A percentile compares a stretch with the other conserved stretches of the same genome.
These are phyloP conservation scores for Tapirus indicus DNA, from an alignment of 2,797 vertebrate species.

Conservation along the genomic window DNA sequence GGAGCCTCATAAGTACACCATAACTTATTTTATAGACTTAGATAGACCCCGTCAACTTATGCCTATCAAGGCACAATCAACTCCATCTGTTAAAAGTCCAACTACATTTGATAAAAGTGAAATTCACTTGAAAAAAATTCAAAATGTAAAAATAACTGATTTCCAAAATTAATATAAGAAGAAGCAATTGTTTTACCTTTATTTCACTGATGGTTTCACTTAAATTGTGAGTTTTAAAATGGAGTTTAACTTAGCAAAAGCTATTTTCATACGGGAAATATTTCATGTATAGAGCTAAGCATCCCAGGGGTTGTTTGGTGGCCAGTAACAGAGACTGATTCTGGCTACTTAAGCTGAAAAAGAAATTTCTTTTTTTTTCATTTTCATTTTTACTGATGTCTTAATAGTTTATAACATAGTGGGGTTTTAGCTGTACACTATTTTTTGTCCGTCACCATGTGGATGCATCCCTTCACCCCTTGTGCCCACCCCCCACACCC, in stretches of 20 bases:
- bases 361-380: not conserved
- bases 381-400: too few relatives aligned
- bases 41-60: not conserved
- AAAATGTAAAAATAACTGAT: not conserved
- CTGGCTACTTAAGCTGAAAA: not conserved
- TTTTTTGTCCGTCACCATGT: too few relatives aligned
- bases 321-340: not conserved
- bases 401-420: too few relatives aligned
- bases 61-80: not conserved
- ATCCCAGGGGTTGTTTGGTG: not conserved
- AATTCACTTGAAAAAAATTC: slow-evolving; percentile 22
- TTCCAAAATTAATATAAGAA: slow-evolving; percentile 17
- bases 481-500: too few relatives aligned
- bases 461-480: too few relatives aligned
- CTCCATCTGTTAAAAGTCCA: slow-evolving; percentile 31
- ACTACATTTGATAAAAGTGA: not conserved
- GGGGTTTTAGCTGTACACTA: too few relatives aligned
- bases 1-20: not conserved
- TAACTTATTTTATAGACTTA: not conserved
- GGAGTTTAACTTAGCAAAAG: slow-evolving; percentile 13
- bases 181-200: not conserved
- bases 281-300: not conserved
- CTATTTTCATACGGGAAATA: slow-evolving; percentile 14
- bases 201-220: not conserved
- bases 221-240: slow-evolving; percentile 49